phyloP scores from a whole-genome alignment of 2,113 vertebrate genomes.

The Coracopsis vasa region DNA sequence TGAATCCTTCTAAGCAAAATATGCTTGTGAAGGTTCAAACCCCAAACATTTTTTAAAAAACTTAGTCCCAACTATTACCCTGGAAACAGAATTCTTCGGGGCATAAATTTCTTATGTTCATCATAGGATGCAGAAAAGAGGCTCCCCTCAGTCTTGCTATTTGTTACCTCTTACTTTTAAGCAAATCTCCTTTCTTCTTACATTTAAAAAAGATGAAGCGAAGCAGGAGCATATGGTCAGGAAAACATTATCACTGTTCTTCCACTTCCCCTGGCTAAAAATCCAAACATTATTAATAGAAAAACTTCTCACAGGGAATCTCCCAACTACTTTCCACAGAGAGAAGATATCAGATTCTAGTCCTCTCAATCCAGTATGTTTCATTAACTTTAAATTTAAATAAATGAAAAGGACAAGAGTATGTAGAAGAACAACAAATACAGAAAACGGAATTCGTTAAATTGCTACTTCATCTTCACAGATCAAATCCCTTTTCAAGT shows the following conservation, averaged over 20 bases:
- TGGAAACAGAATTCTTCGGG: not conserved
- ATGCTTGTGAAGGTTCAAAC: not conserved
- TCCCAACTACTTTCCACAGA: not conserved
- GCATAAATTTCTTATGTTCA: not conserved
- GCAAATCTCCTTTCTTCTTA: not conserved
- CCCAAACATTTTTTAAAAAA: not conserved
- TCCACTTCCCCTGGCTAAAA: not conserved
- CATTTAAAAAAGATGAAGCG: not conserved
- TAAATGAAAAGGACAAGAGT: not conserved
- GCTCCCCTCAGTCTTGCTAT: not conserved
- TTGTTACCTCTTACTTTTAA: not conserved
- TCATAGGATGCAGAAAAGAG: not conserved
- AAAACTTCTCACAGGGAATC: not conserved
- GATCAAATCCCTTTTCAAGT: not conserved
- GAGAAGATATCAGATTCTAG: not conserved
- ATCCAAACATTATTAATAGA: not conserved
- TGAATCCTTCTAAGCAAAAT: not conserved
- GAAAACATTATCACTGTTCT: not conserved
- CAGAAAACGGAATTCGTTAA: not conserved
- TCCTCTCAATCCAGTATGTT: not conserved
- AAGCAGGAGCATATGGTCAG: not conserved
- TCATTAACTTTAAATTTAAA: not conserved
- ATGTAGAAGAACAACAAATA: not conserved
- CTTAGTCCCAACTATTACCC: not conserved
- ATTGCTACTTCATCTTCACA: not conserved